phyloP scores from a whole-genome alignment of 2,888 invertebrate genomes.

The Salticus scenicus region DNA sequence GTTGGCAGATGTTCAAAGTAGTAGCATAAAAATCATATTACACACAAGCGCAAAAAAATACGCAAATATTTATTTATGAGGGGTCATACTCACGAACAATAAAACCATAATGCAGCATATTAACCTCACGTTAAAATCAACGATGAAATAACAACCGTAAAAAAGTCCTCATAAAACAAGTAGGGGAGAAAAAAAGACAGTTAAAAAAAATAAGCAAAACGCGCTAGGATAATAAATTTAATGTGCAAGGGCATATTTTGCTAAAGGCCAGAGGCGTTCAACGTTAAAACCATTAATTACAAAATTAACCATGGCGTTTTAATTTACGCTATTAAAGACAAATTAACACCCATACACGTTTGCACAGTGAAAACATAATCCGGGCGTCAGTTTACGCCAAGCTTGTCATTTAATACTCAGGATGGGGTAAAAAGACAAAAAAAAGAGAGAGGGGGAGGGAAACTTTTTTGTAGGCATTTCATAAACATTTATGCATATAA shows the following conservation, averaged over 20 bases:
- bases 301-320: conserved; percentile 69
- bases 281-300: conserved; percentile 65
- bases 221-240: conserved; percentile 62
- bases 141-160: not conserved
- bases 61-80: not conserved
- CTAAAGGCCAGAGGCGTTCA: conserved; percentile 45
- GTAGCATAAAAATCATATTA: no score
- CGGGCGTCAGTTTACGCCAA: conserved; percentile 32
- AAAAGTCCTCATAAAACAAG: conserved; percentile 21
- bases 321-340: conserved; percentile 69
- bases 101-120: not conserved
- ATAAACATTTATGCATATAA: conserved; percentile 56
- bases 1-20: no score
- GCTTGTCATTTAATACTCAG: conserved; percentile 47
- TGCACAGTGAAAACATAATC: conserved; percentile 44
- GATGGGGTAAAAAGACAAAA: conserved; percentile 23
- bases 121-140: not conserved
- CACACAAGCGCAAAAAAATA: no score
- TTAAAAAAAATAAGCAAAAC: conserved; percentile 26
- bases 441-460: conserved; percentile 9
- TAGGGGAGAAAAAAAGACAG: not conserved
- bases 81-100: not conserved
- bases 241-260: conserved; percentile 24
- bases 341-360: conserved; percentile 65
- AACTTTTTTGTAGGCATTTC: conserved; percentile 23